Evolutionary conservation across 2,113 vertebrate species (phyloP), one percentile per base, ranked within the genome.

Genomic region (Onychostoma macrolepis): DNA sequence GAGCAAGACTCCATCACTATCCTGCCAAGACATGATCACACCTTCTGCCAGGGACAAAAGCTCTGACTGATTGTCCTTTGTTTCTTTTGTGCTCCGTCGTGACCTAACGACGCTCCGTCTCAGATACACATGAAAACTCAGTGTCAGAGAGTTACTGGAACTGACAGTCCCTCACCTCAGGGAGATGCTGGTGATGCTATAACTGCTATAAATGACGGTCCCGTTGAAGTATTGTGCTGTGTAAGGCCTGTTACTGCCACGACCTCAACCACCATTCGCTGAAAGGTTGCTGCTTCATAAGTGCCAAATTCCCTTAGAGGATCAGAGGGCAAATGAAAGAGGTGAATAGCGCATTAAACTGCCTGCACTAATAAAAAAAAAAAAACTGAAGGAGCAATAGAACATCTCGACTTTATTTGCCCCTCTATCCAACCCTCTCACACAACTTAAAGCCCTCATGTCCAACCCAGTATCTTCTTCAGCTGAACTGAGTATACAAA

Each of bases 341-440:
- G 48, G n/a, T 26, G 72, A 76, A 45, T 4, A 45, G 72, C 72
- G 28, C 72, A 76, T 76, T 76, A 45, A 76, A 28, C 72, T 45
- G 24, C 26, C 72, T 0, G 41, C 41, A 26, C 41, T 45, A 76
- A 76, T 56, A 30, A 78, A 78, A 78, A 15, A 53, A 78, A 33
- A 67, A 30, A 75, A 75, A 13, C 26, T 30, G 43, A 53, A 53
- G 75, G 75, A 53, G 74, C 74, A 76, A 76, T 72, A 76, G 75
- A 78, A 78, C 76, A 33, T 28, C 43, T 78, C 15, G 28, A 78
- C 45, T 53, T 33, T 30, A 53, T 76, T 76, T 76, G 41, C 43
- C 41, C 13, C 26, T 78, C 26, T 78, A 28, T 78, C 15, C 26
- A 78, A 78, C 28, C 3, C 76, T 53, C 38, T 45, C 12, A 12